Percentiles rank a stretch among this genome's conserved stretches.
Conservation (phyloP, 1,140 invertebrate genomes). For the Anoplolepis gracilipes region DNA sequence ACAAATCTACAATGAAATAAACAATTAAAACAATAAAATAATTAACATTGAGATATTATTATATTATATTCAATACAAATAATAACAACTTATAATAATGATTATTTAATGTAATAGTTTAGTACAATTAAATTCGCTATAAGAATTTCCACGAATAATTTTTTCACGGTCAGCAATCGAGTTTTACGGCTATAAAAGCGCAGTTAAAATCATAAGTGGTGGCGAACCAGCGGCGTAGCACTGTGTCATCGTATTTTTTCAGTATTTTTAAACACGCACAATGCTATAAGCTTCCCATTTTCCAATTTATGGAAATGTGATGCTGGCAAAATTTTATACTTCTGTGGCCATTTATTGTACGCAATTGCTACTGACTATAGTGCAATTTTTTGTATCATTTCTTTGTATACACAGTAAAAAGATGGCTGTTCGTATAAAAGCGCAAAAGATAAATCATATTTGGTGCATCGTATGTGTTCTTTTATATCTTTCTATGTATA, state of each 20-base stretch:
- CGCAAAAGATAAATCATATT: background rate
- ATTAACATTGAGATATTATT: too few relatives aligned
- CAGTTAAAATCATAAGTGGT: background rate
- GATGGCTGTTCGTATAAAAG: background rate
- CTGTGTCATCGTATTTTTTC: slow-evolving; percentile 9
- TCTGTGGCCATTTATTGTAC: background rate
- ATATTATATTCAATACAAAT: too few relatives aligned
- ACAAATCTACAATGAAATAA: too few relatives aligned
- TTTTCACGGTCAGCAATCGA: background rate
- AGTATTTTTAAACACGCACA: background rate
- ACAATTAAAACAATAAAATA: too few relatives aligned
- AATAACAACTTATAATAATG: too few relatives aligned
- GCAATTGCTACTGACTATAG: slow-evolving; percentile 5
- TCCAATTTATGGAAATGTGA: slow-evolving; percentile 37
- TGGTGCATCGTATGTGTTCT: background rate
- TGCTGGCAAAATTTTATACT: background rate
- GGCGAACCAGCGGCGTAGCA: background rate
- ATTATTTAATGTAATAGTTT: too few relatives aligned
- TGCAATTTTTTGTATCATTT: slow-evolving; percentile 9
- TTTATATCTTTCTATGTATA: background rate
- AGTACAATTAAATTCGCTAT: too few relatives aligned
- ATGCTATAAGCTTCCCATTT: slow-evolving; percentile 1
- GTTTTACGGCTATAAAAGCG: background rate
- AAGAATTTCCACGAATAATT: background rate
- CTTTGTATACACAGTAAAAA: slow-evolving; percentile 3